phyloP scores from a whole-genome alignment of 1,140 invertebrate species.

The Gonatopus flavifemur region DNA sequence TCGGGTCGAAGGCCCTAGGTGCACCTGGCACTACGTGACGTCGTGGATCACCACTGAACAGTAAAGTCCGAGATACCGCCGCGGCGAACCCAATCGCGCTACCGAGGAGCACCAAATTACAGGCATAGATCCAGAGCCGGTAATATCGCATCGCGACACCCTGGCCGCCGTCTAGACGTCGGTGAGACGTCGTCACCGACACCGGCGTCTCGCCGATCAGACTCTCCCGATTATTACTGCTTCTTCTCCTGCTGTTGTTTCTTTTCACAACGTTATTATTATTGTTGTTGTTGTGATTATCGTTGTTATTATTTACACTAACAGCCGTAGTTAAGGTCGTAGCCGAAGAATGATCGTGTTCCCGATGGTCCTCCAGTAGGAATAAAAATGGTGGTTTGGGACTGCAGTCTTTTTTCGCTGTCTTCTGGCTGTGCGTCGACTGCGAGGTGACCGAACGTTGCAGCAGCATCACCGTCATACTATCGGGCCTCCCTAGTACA shows the following conservation, averaged over 20 bases:
- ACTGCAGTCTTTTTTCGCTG: conserved; percentile 46
- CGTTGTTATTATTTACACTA: conserved; percentile 19
- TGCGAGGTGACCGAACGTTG: conserved; percentile 57
- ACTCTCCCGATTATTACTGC: conserved; percentile 32
- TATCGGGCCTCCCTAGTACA: conserved; percentile 47
- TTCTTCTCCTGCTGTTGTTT: conserved; percentile 19
- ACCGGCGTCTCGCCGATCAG: conserved; percentile 36
- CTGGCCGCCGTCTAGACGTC: conserved; percentile 41
- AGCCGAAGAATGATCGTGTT: conserved; percentile 34
- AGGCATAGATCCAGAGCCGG: conserved; percentile 89
- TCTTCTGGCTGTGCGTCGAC: conserved; percentile 54
- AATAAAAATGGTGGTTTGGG: conserved; percentile 47
- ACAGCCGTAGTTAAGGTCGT: conserved; percentile 15
- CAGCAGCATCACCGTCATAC: conserved; percentile 62
- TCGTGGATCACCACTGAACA: conserved; percentile 66
- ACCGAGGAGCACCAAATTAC: conserved; percentile 82
- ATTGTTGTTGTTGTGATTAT: conserved; percentile 19
- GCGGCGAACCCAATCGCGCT: conserved; percentile 79
- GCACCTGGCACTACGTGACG: conserved; percentile 72
- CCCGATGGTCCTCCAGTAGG: conserved; percentile 42
- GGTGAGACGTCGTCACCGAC: conserved; percentile 32
- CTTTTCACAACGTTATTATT: conserved; percentile 13
- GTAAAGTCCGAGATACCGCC: conserved; percentile 71
- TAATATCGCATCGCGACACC: conserved; percentile 72
- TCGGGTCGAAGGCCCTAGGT: conserved; percentile 73